phyloP scores from a whole-genome alignment of 2,797 vertebrate species.

The Falco peregrinus region DNA sequence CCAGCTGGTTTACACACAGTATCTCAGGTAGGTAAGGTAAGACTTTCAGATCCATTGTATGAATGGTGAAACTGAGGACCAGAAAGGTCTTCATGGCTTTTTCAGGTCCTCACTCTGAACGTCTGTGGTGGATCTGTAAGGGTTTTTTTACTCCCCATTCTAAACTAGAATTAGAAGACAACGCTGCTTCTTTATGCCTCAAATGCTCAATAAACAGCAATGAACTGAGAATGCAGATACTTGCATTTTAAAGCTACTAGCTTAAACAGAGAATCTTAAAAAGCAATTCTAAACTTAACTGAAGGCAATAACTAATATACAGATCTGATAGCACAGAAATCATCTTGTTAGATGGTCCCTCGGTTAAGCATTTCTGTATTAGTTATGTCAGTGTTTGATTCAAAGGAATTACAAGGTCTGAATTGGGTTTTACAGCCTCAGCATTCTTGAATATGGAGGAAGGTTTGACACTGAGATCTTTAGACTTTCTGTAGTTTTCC shows the following conservation, averaged over 20 bases:
- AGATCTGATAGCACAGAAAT: conserved; percentile 48
- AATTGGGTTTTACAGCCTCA: not conserved
- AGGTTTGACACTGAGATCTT: not conserved
- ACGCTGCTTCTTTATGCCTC: not conserved
- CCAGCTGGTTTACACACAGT: not conserved
- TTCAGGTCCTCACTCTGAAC: not conserved
- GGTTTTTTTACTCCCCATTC: not conserved
- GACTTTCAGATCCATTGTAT: not conserved
- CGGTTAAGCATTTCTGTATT: conserved; percentile 24
- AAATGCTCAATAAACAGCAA: not conserved
- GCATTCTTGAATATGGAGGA: not conserved
- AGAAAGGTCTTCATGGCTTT: not conserved
- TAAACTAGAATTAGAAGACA: not conserved
- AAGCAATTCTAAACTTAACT: conserved; percentile 58
- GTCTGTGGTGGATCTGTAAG: not conserved
- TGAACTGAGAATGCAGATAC: not conserved
- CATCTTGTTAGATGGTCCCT: conserved; percentile 29
- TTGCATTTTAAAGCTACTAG: not conserved
- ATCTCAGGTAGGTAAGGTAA: not conserved
- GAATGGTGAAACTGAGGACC: not conserved
- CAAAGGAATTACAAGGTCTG: not conserved
- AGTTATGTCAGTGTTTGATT: not conserved
- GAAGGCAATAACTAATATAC: conserved; percentile 42
- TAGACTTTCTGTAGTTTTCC: conserved; percentile 5
- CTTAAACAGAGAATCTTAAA: conserved; percentile 40